Conservation (phyloP, 2,888 invertebrate genomes). For the Orchesellides sinensis region DNA sequence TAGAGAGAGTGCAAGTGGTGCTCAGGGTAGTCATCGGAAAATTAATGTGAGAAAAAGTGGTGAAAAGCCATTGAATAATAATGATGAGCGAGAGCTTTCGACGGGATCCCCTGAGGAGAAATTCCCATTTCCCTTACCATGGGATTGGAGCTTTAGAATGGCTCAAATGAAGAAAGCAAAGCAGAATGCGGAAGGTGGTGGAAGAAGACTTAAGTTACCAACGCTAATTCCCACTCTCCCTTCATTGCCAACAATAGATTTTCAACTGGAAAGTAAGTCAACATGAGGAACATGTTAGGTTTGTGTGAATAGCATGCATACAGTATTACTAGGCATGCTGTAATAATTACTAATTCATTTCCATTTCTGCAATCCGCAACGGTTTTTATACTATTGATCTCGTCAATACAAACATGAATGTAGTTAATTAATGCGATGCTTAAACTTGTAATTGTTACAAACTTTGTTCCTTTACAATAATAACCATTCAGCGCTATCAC, state of each 20-base stretch:
- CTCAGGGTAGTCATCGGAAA: too few relatives aligned
- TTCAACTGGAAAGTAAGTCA: slow-evolving; percentile 56
- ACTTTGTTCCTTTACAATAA: too few relatives aligned
- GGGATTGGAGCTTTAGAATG: slow-evolving; percentile 53
- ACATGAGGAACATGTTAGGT: not conserved
- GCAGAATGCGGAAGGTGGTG: slow-evolving; percentile 18
- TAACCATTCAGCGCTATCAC: not conserved
- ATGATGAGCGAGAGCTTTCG: not conserved
- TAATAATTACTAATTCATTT: not conserved
- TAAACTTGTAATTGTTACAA: too few relatives aligned
- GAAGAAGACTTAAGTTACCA: slow-evolving; percentile 36
- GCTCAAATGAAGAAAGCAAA: slow-evolving; percentile 28
- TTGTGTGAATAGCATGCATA: not conserved
- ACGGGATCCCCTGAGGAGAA: not conserved
- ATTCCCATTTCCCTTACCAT: slow-evolving; percentile 55
- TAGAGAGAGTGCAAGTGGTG: not conserved
- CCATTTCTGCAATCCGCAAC: not conserved
- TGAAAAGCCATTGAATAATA: slow-evolving; percentile 11
- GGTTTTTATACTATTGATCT: too few relatives aligned
- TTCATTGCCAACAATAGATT: slow-evolving; percentile 44
- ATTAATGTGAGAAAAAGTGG: too few relatives aligned
- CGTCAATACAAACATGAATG: too few relatives aligned
- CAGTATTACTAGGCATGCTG: not conserved
- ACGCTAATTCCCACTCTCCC: slow-evolving; percentile 27
- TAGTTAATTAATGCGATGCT: too few relatives aligned